Conservation (phyloP, 2,797 vertebrate species). For the Anisognathus igniventris region DNA sequence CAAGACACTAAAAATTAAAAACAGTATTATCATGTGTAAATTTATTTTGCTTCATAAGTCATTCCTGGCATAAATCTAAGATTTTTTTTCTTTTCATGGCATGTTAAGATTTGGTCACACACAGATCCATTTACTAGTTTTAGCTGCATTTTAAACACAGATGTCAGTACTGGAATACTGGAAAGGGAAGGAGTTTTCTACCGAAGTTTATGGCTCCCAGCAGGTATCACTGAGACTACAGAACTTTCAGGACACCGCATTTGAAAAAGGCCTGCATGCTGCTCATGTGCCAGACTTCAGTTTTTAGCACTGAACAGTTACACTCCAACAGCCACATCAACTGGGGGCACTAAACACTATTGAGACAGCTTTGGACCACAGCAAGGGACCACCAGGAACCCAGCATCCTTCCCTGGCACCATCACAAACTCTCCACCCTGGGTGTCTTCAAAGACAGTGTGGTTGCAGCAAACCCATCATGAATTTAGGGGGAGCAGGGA, state of each 20-base stretch:
- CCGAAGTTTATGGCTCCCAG: background rate
- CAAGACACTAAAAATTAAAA: background rate
- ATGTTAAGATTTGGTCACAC: background rate
- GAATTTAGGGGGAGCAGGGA: fast-evolving
- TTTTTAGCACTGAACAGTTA: background rate
- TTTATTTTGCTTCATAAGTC: background rate
- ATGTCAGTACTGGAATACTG: background rate
- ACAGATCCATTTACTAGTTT: background rate
- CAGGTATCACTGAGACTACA: background rate
- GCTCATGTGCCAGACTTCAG: fast-evolving
- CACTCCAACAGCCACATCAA: fast-evolving
- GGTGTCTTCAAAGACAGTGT: background rate
- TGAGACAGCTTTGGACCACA: background rate
- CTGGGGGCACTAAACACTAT: fast-evolving
- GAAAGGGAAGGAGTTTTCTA: background rate
- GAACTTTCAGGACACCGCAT: background rate
- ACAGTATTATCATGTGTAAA: fast-evolving
- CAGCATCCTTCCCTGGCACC: background rate
- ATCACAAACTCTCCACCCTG: background rate
- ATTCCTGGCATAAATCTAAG: background rate
- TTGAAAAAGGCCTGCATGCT: fast-evolving
- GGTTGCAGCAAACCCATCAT: background rate
- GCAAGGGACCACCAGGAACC: background rate
- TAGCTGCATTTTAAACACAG: background rate
- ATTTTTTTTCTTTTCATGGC: background rate